These are phyloP conservation scores for Cheilosia impressa DNA, from an alignment of 2,888 invertebrate genomes.

Conservation along the genomic window DNA sequence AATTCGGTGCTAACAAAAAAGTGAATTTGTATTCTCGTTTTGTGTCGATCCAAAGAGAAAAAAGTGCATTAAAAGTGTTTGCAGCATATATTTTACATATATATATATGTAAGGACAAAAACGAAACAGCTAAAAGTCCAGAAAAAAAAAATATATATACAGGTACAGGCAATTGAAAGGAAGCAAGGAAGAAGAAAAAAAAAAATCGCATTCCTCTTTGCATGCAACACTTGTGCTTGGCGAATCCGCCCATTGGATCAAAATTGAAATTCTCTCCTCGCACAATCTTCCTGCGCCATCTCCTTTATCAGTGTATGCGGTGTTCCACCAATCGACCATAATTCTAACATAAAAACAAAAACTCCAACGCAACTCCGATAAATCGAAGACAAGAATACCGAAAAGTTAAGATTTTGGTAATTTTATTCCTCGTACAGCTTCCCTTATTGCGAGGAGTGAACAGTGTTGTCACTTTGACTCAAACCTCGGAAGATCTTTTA, in stretches of 20 bases:
- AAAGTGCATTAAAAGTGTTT: conserved; percentile 22
- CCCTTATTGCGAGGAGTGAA: conserved; percentile 36
- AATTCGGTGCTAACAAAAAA: conserved; percentile 54
- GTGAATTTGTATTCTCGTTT: conserved; percentile 27
- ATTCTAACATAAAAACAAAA: conserved; percentile 27
- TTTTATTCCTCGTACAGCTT: conserved; percentile 43
- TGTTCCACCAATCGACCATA: conserved; percentile 50
- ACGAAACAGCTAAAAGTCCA: conserved; percentile 26
- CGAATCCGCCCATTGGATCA: conserved; percentile 74
- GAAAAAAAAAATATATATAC: conserved; percentile 13
- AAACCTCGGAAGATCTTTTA: conserved; percentile 22
- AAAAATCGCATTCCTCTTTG: conserved; percentile 69
- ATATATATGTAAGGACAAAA: conserved; percentile 25
- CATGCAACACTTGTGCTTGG: conserved; percentile 73
- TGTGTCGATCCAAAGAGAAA: conserved; percentile 10
- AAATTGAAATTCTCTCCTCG: conserved; percentile 70
- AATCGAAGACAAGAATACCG: conserved; percentile 26
- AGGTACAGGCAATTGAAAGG: conserved; percentile 29
- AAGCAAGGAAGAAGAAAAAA: conserved; percentile 25
- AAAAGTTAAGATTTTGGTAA: conserved; percentile 37
- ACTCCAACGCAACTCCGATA: conserved; percentile 24
- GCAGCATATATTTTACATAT: conserved; percentile 14
- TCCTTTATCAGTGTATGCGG: conserved; percentile 68
- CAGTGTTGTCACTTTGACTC: conserved; percentile 61
- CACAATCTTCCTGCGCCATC: conserved; percentile 70